Percentiles rank a stretch among this genome's conserved stretches.
Evolutionary conservation across 2,888 invertebrate species (phyloP).

Genomic region (Heliconius erato): DNA sequence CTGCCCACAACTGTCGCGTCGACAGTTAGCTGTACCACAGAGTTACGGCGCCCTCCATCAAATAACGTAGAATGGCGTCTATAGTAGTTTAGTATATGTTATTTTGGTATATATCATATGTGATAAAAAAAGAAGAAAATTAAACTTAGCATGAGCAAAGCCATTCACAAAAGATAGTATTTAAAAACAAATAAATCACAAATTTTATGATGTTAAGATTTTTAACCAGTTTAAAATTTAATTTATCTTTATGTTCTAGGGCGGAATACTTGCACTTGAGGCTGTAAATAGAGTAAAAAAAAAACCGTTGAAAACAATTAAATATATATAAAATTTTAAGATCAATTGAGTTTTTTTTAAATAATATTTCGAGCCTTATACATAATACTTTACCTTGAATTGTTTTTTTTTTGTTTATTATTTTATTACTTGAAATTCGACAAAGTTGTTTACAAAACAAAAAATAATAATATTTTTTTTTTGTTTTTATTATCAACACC

Average conservation of each 20-base stretch:
- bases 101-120: too few relatives aligned
- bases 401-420: constrained; percentile 2
- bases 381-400: neutral
- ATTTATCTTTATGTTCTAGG: neutral
- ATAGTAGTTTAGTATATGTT: too few relatives aligned
- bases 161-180: neutral
- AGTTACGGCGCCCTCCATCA: too few relatives aligned
- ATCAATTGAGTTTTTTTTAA: neutral
- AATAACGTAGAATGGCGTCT: too few relatives aligned
- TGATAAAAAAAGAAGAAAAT: neutral
- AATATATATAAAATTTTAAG: constrained; percentile 4
- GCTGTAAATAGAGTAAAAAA: neutral
- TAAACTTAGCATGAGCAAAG: neutral
- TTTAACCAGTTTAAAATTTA: neutral
- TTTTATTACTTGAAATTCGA: neutral
- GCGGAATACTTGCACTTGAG: neutral
- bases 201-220: neutral
- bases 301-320: neutral
- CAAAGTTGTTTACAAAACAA: neutral
- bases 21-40: too few relatives aligned
- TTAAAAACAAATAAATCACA: neutral
- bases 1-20: too few relatives aligned
- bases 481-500: neutral
- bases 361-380: neutral
- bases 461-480: neutral